phyloP scores from a whole-genome alignment of 2,888 invertebrate genomes.

The Lepidonotus clava region DNA sequence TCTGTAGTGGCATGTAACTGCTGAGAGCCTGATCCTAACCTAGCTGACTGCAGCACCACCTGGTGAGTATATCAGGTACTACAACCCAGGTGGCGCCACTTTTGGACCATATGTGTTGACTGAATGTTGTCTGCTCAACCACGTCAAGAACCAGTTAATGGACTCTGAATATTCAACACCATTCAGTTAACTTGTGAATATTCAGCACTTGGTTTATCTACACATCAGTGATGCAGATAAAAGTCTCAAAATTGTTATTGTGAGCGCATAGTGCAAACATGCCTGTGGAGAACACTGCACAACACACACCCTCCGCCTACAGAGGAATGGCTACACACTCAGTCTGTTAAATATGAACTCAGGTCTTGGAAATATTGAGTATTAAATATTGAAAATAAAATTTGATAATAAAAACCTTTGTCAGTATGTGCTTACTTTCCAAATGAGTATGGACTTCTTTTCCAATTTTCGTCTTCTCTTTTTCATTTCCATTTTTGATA shows the following conservation, averaged over 20 bases:
- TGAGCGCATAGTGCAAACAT: constrained; percentile 39
- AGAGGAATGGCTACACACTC: no score
- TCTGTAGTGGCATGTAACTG: no score
- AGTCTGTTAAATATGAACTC: no score
- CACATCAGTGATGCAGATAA: constrained; percentile 41
- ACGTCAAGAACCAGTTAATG: background rate
- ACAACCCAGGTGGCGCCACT: background rate
- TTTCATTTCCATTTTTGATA: no score
- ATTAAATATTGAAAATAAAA: no score
- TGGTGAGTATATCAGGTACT: background rate
- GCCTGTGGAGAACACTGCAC: background rate
- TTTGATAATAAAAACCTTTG: no score
- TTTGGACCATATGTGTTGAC: background rate
- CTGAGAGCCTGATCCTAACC: no score
- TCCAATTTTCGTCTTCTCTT: no score
- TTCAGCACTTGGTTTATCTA: constrained; percentile 42
- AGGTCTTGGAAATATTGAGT: no score
- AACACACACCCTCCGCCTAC: no score
- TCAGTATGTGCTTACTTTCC: no score
- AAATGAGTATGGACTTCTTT: no score
- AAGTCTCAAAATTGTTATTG: constrained; percentile 23
- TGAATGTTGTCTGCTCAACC: background rate
- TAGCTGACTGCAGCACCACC: background rate
- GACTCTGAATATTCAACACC: background rate
- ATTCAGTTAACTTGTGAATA: constrained; percentile 38